Evolutionary conservation across 2,113 vertebrate species (phyloP).

Genomic region (Pycnonotus jocosus): DNA sequence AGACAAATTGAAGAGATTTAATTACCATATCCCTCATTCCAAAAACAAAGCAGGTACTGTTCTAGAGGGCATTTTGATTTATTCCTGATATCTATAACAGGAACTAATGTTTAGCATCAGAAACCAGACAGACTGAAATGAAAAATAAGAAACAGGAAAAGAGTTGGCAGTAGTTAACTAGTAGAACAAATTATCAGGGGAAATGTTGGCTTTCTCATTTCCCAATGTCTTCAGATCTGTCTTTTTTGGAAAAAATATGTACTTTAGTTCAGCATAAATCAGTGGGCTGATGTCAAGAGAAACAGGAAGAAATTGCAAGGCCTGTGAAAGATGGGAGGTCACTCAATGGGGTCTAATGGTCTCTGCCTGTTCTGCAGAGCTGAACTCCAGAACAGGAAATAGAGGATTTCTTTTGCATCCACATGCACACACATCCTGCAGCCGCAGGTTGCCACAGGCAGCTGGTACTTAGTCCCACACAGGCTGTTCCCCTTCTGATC

Average conservation of each 20-base stretch:
- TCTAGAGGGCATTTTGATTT: background rate
- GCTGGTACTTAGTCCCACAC: rapidly evolving
- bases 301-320: background rate
- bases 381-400: background rate
- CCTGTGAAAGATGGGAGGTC: background rate
- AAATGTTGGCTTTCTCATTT: slow-evolving; percentile 27
- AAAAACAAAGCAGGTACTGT: background rate
- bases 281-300: background rate
- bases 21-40: background rate
- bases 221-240: background rate
- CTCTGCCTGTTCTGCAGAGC: background rate
- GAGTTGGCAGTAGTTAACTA: background rate
- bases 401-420: background rate
- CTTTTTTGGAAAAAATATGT: background rate
- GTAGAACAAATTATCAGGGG: background rate
- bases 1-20: background rate
- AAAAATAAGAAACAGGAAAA: background rate
- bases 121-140: background rate
- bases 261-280: background rate
- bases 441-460: rapidly evolving
- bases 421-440: rapidly evolving
- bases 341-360: background rate
- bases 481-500: background rate
- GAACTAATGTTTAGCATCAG: background rate
- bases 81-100: background rate